Conservation (phyloP, 2,113 vertebrate genomes). For the Coracopsis vasa region DNA sequence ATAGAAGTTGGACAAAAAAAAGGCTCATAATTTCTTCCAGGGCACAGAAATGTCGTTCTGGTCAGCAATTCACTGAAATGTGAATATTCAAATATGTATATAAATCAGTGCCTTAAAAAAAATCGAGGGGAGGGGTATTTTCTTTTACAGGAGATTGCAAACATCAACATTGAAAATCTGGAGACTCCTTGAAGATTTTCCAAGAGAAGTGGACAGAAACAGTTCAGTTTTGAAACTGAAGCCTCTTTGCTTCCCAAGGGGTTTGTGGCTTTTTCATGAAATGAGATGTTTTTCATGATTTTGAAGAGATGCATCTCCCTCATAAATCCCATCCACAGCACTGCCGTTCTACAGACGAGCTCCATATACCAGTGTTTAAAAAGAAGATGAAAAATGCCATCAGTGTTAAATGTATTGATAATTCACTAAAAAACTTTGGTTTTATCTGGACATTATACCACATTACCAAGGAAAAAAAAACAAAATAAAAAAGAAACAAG, state of each 20-base stretch:
- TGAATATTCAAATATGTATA: neutral
- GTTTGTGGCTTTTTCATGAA: slow-evolving; percentile 27
- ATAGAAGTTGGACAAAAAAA: neutral
- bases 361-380: neutral
- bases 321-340: neutral
- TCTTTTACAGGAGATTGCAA: neutral
- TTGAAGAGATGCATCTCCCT: neutral
- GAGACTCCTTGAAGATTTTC: slow-evolving; percentile 19
- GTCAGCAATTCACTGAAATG: neutral
- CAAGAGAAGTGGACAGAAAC: slow-evolving; percentile 35
- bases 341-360: neutral
- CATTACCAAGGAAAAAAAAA: neutral
- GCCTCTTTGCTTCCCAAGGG: neutral
- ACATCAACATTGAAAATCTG: neutral
- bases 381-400: neutral
- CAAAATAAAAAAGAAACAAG: neutral
- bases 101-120: neutral
- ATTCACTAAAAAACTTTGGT: neutral
- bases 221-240: slow-evolving; percentile 38
- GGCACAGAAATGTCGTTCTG: neutral
- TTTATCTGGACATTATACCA: neutral
- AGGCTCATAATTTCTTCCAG: neutral
- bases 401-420: neutral
- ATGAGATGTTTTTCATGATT: slow-evolving; percentile 36
- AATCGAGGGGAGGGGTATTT: neutral